Evolutionary conservation across 2,797 vertebrate species (phyloP), one percentile per base, ranked within the genome.

Genomic region (Poecilia velifera): DNA sequence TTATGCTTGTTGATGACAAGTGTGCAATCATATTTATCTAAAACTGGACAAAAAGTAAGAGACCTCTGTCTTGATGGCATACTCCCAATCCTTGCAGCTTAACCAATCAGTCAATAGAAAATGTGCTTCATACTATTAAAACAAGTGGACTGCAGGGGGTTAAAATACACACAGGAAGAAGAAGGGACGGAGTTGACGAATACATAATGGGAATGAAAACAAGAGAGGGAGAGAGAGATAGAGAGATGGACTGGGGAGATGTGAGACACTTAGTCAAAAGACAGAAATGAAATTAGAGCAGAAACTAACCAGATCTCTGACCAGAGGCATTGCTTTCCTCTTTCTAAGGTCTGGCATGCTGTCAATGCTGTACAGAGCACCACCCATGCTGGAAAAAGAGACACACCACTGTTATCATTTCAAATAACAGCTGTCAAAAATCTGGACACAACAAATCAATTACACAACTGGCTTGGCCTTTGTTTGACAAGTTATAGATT

Each of bases 341-440:
- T 98, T 99, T 88, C 98, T 97, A 88, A 99, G 98, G 93, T 99
- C 98, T 41, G 98, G 98, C 98, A 99, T 99, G 93, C 98, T 99
- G 96, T 99, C 98, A 80, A 99, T 99, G 94, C 98, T 99, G 90
- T 99, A 99, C 88, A 99, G 95, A 91, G 98, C 98, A 0, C 98
- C 98, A 25, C 98, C 98, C 87, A 98, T 98, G 86, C 98, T 99
- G 94, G 39, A 91, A 87, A 94, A 82, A 85, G 78, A 79, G 73
- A 87, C 10, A 55, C 76, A 84, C 70, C 82, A 31, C 73, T 34
- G 34, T 34, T 34, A 34, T 49, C 39, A 53, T 79, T 73, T 57
- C 55, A 47, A 80, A 64, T 68, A 13, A 31, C 18, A 73, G 71
- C 51, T 25, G 51, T 82, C 74, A 82, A 74, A 22, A 77, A 81